Evolutionary conservation across 1,140 invertebrate species (phyloP).

Genomic region (Drosophila dunni): DNA sequence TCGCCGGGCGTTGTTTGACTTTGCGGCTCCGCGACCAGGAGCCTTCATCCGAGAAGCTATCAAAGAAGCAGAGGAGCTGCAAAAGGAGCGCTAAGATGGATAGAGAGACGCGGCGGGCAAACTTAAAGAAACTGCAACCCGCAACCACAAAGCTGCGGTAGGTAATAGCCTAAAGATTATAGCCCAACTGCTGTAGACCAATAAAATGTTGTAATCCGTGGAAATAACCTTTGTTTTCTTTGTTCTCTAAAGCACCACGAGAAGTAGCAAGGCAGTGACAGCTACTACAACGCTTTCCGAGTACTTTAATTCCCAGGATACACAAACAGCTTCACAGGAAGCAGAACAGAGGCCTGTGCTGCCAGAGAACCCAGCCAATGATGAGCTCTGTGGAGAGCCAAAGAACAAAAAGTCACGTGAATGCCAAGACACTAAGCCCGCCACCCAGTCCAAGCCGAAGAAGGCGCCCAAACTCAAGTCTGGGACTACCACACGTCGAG

Average conservation of each 20-base stretch:
- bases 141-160: conserved; percentile 57
- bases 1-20: conserved; percentile 60
- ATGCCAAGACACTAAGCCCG: conserved; percentile 51
- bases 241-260: conserved; percentile 46
- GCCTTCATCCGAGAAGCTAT: conserved; percentile 62
- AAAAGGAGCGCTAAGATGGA: conserved; percentile 68
- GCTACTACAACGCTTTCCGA: conserved; percentile 42
- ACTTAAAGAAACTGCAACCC: conserved; percentile 70
- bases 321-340: conserved; percentile 5
- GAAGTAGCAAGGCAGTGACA: conserved; percentile 39
- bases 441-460: conserved; percentile 58
- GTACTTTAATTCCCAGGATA: conserved; percentile 40
- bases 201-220: conserved; percentile 62
- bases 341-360: not conserved
- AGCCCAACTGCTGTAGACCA: conserved; percentile 26
- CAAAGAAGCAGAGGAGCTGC: conserved; percentile 56
- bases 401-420: conserved; percentile 48
- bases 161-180: conserved; percentile 21
- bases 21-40: conserved; percentile 50
- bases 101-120: conserved; percentile 64
- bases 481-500: conserved; percentile 9
- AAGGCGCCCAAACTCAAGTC: conserved; percentile 67
- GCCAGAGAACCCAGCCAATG: not conserved
- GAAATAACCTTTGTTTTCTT: conserved; percentile 30
- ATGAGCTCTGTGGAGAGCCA: conserved; percentile 24